A percentile compares a stretch with the other conserved stretches of the same genome.
These are phyloP conservation scores for Pedicia rivosa DNA, from an alignment of 2,888 invertebrate genomes.

Conservation along the genomic window DNA sequence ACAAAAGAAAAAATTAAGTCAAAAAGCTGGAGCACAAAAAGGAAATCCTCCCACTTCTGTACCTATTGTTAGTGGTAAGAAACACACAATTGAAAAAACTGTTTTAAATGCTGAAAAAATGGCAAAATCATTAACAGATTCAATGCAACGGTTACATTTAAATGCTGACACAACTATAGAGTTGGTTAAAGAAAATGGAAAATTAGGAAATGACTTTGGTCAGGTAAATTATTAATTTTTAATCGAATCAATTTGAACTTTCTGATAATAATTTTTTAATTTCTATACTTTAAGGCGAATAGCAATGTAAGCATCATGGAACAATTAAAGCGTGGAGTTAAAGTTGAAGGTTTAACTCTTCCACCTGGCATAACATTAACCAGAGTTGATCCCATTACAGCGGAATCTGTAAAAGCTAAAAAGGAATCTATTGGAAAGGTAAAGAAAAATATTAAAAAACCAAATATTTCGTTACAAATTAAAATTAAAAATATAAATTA, in stretches of 20 bases:
- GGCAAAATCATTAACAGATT: constrained; percentile 10
- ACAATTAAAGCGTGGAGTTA: constrained; percentile 29
- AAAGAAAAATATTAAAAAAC: background rate
- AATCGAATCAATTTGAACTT: no score
- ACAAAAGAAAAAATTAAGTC: background rate
- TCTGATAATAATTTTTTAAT: background rate
- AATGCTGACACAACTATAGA: constrained; percentile 12
- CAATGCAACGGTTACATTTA: constrained; percentile 11
- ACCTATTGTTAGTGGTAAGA: no score
- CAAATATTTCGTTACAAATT: background rate
- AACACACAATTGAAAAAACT: no score
- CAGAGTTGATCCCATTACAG: constrained; percentile 41
- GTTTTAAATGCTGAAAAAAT: constrained; percentile 6
- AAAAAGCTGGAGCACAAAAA: background rate
- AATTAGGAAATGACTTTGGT: background rate
- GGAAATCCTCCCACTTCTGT: background rate
- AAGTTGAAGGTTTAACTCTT: constrained; percentile 44
- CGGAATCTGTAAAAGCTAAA: constrained; percentile 26
- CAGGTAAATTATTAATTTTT: background rate
- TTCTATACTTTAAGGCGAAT: background rate
- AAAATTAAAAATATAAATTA: background rate
- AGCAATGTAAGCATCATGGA: constrained; percentile 30
- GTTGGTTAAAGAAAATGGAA: constrained; percentile 7
- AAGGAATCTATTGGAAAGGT: constrained; percentile 28
- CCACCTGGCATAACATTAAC: constrained; percentile 73